phyloP scores from a whole-genome alignment of 1,140 invertebrate genomes.

The Piezodorus guildinii region DNA sequence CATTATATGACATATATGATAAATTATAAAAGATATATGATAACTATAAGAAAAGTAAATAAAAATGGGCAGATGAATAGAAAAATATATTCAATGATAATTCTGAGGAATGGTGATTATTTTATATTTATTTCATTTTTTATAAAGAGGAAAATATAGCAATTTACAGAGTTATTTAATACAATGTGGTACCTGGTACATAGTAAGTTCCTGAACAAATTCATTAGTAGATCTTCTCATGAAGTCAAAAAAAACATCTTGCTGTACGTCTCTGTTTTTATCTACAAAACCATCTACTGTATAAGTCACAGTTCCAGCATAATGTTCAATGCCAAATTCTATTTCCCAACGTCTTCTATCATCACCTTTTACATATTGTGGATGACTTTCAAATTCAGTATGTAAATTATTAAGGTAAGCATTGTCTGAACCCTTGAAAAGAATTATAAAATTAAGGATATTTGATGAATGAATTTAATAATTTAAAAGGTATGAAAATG shows the following conservation, averaged over 20 bases:
- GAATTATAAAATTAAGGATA: conserved; percentile 11
- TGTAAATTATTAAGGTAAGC: conserved; percentile 85
- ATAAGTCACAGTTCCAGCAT: conserved; percentile 90
- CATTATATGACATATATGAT: no score
- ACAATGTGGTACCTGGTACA: conserved; percentile 48
- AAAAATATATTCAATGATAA: no score
- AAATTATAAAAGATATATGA: no score
- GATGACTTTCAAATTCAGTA: conserved; percentile 73
- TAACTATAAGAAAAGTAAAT: no score
- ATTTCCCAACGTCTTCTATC: conserved; percentile 81
- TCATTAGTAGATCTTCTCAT: conserved; percentile 74
- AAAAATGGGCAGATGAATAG: no score
- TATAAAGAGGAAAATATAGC: conserved; percentile 17
- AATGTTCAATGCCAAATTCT: conserved; percentile 85
- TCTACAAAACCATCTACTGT: conserved; percentile 88
- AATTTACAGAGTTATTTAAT: not conserved
- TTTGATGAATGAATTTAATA: not conserved
- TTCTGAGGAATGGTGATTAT: no score
- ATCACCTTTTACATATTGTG: conserved; percentile 76
- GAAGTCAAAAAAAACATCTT: conserved; percentile 89
- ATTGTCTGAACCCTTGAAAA: conserved; percentile 59
- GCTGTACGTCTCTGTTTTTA: conserved; percentile 91
- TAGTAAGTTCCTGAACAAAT: conserved; percentile 80
- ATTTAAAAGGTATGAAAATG: not conserved
- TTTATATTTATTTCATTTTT: conserved; percentile 2